Conservation (phyloP, 1,140 invertebrate genomes). For the Colletes gigas region DNA sequence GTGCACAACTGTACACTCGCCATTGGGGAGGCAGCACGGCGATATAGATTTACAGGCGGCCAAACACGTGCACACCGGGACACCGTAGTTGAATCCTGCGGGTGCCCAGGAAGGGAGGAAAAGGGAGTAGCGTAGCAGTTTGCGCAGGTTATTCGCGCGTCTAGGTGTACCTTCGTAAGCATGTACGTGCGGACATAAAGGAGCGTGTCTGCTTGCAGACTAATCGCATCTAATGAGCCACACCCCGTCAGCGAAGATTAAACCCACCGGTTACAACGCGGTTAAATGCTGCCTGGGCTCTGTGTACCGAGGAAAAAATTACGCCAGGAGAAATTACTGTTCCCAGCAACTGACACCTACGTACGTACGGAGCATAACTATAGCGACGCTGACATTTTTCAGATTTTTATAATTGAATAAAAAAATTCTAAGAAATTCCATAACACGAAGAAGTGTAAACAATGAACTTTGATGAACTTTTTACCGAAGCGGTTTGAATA, state of each 20-base stretch:
- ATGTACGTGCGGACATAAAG: constrained; percentile 52
- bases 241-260: constrained; percentile 66
- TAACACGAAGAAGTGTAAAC: no score
- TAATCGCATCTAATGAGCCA: constrained; percentile 74
- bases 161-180: constrained; percentile 30
- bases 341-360: neutral
- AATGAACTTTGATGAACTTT: no score
- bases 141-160: constrained; percentile 46
- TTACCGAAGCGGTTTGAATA: no score
- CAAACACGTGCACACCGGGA: constrained; percentile 32
- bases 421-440: no score
- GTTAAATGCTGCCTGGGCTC: constrained; percentile 51
- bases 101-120: neutral
- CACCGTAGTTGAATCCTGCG: constrained; percentile 57
- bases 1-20: constrained; percentile 5
- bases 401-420: no score
- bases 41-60: constrained; percentile 26
- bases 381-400: no score
- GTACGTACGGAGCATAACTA: no score
- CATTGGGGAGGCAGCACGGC: neutral
- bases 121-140: constrained; percentile 42
- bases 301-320: neutral
- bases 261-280: constrained; percentile 60
- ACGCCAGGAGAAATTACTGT: constrained; percentile 11
- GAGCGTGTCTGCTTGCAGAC: constrained; percentile 59